Evolutionary conservation across 1,140 invertebrate species (phyloP).

Genomic region (Euwallacea similis): DNA sequence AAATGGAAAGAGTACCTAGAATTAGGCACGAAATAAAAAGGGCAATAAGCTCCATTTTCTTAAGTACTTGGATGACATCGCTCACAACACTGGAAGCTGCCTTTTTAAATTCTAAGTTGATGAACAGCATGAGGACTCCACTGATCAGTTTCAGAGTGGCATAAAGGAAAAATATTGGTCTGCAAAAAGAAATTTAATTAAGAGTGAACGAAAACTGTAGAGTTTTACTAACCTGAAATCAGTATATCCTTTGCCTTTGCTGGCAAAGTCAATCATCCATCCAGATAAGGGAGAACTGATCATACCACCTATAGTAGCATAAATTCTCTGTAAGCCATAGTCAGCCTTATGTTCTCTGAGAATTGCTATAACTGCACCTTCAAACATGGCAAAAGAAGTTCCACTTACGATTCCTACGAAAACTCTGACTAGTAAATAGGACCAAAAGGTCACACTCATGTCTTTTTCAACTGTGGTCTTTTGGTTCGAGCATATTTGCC

Average conservation of each 20-base stretch:
- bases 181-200: conserved; percentile 54
- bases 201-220: background rate
- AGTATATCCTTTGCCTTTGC: conserved; percentile 62
- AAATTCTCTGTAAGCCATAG: conserved; percentile 78
- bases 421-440: conserved; percentile 72
- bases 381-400: conserved; percentile 79
- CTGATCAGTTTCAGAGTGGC: conserved; percentile 69
- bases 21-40: conserved; percentile 74
- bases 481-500: conserved; percentile 63
- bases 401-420: conserved; percentile 73
- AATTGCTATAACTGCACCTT: conserved; percentile 79
- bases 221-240: conserved; percentile 65
- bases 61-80: conserved; percentile 71
- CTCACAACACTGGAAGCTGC: conserved; percentile 71
- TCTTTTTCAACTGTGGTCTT: conserved; percentile 64
- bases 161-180: conserved; percentile 81
- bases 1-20: conserved; percentile 60
- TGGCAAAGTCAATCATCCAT: conserved; percentile 70
- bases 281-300: conserved; percentile 78
- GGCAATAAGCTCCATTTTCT: conserved; percentile 72
- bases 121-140: conserved; percentile 69
- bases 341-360: conserved; percentile 76
- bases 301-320: conserved; percentile 77
- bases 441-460: conserved; percentile 71
- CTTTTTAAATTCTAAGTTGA: conserved; percentile 77